Base-by-base conservation (phyloP, 2,113 vertebrate species). In the Pao palembangensis region DNA sequence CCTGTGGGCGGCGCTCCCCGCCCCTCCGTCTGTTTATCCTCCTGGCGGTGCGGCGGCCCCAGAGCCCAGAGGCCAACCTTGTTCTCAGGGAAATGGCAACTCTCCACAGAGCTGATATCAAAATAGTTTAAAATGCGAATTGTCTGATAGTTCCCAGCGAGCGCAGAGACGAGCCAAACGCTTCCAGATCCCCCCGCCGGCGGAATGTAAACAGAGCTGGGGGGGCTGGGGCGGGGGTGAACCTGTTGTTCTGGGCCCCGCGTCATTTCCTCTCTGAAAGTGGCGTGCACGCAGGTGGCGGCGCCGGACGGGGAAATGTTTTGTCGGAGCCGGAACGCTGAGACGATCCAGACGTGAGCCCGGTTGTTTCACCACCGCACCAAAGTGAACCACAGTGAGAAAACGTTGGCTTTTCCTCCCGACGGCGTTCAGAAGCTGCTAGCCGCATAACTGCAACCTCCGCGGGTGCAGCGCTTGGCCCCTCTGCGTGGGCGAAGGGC, bases 61-160 rank as follows among this genome's bases (percentile, higher is more conserved):
- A 68, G 83, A 84, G 85, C 85, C 85, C 88, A 83, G 78, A 88
- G 81, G 85, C 82, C 53, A 79, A 75, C 79, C 77, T 19, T 71
- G 81, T 90, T 89, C 88, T 89, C 86, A 85, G 79, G 87, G 80
- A 84, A 88, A 88, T 78, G 55, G 79, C 87, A 88, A 88, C 74
- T 90, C 87, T 90, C 88, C 68, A 85, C 82, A 87, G 89, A 89
- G 88, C 82, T 83, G 69, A 87, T 90, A 92, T 90, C 85, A 88
- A 89, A 90, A 89, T 85, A 87, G 88, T 88, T 85, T 84, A 89
- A 86, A 89, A 85, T 80, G 73, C 75, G 81, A 81, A 86, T 84
- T 44, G 53, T 76, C 80, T 88, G 88, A 91, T 90, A 82, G 78
- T 90, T 92, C 91, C 90, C 90, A 91, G 86, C 78, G 78, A 83